Evolutionary conservation across 2,113 vertebrate genomes (phyloP).

Genomic region (Pitta sordida): DNA sequence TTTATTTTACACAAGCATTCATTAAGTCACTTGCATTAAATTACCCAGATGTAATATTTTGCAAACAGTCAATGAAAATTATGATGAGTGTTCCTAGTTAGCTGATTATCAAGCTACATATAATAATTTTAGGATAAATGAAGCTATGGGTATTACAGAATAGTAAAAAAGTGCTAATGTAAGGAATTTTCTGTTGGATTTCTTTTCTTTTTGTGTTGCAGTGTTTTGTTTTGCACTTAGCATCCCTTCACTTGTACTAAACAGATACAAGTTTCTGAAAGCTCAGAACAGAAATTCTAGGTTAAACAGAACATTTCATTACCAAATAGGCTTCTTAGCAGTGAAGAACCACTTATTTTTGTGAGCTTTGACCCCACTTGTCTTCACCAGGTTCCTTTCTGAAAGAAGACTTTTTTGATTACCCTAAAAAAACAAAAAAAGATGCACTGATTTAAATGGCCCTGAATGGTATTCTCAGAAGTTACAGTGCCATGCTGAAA

Average conservation of each 20-base stretch:
- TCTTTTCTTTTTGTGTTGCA: neutral
- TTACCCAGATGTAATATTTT: slow-evolving; percentile 74
- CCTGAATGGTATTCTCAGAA: neutral
- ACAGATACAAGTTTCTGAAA: slow-evolving; percentile 28
- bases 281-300: neutral
- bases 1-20: slow-evolving; percentile 5
- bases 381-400: slow-evolving; percentile 40
- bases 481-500: neutral
- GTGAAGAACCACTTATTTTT: neutral
- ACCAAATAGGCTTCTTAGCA: neutral
- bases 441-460: neutral
- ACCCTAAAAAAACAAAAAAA: neutral
- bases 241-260: slow-evolving; percentile 4
- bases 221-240: slow-evolving; percentile 35
- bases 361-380: slow-evolving; percentile 3
- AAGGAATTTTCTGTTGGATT: neutral
- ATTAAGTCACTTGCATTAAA: slow-evolving; percentile 69
- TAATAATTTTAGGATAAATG: slow-evolving; percentile 78
- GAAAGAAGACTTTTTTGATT: slow-evolving; percentile 2
- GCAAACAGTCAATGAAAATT: slow-evolving; percentile 76
- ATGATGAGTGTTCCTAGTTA: slow-evolving; percentile 78
- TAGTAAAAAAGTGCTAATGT: slow-evolving; percentile 66
- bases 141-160: slow-evolving; percentile 68
- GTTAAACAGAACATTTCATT: neutral
- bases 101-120: slow-evolving; percentile 70